These are phyloP conservation scores for Andrena trimmerana DNA, from an alignment of 2,888 invertebrate species.

Conservation along the genomic window DNA sequence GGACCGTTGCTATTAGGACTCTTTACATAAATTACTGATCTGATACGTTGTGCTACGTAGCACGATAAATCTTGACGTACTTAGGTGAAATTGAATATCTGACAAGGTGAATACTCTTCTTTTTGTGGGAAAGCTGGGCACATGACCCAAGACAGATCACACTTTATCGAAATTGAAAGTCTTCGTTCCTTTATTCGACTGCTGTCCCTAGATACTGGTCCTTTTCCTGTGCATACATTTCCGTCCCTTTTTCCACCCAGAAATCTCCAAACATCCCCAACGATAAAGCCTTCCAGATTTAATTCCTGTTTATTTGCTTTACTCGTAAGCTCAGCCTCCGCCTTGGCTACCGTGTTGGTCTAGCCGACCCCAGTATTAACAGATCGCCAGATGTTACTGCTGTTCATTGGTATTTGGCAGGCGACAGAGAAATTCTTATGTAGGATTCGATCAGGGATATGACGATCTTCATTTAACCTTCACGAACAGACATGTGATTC, in stretches of 20 bases:
- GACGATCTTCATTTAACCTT: background rate
- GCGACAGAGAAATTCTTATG: conserved; percentile 79
- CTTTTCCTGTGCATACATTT: conserved; percentile 19
- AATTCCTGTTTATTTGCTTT: conserved; percentile 85
- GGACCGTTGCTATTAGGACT: conserved; percentile 54
- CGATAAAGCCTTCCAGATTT: conserved; percentile 83
- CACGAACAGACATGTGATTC: no score
- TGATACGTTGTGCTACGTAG: conserved; percentile 47
- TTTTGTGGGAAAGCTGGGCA: conserved; percentile 42
- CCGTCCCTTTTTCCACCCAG: conserved; percentile 39
- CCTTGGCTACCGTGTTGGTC: conserved; percentile 70
- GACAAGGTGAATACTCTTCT: conserved; percentile 40
- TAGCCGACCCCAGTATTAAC: conserved; percentile 80
- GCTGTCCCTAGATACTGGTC: conserved; percentile 10
- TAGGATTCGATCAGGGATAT: conserved; percentile 47
- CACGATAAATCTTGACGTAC: conserved; percentile 65
- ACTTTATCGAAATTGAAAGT: conserved; percentile 43
- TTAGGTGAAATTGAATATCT: conserved; percentile 75
- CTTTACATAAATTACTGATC: conserved; percentile 65
- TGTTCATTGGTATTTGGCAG: conserved; percentile 77
- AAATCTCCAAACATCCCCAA: conserved; percentile 64
- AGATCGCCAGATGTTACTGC: conserved; percentile 83
- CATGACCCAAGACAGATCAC: conserved; percentile 27
- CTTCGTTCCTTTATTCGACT: background rate
- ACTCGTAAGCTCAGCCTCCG: conserved; percentile 62